A percentile compares a stretch with the other conserved stretches of the same genome.
Conservation (phyloP, 2,888 invertebrate genomes). For the Macaria liturata region DNA sequence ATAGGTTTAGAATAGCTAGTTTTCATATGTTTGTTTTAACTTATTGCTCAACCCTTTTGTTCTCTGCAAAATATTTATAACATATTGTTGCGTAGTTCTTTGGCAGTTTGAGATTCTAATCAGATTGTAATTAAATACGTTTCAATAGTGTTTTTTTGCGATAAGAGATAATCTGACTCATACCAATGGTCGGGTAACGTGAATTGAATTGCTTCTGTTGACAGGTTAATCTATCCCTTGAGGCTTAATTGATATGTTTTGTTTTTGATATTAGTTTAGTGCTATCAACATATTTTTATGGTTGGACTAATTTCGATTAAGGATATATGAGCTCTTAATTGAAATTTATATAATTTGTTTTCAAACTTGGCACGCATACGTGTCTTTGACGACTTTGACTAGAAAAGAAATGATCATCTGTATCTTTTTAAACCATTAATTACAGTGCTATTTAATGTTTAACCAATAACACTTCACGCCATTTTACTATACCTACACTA, state of each 20-base stretch:
- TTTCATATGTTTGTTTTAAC: background rate
- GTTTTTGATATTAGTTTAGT: background rate
- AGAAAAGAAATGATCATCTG: too few species aligned
- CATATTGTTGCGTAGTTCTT: conserved; percentile 5
- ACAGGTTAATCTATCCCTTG: conserved; percentile 16
- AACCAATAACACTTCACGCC: too few species aligned
- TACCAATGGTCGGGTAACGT: conserved; percentile 4
- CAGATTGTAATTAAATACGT: conserved; percentile 6
- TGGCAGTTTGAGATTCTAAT: conserved; percentile 5
- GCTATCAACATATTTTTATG: too few species aligned
- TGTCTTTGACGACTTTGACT: too few species aligned
- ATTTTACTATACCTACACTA: too few species aligned
- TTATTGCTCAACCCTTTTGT: conserved; percentile 6
- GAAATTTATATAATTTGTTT: too few species aligned
- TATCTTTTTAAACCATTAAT: too few species aligned
- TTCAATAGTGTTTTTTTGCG: conserved; percentile 7
- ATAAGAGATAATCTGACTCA: conserved; percentile 1
- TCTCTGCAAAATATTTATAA: conserved; percentile 25
- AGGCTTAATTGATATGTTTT: conserved; percentile 4
- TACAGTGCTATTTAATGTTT: too few species aligned
- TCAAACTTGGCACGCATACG: too few species aligned
- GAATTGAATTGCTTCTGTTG: conserved; percentile 13
- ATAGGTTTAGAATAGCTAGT: too few species aligned
- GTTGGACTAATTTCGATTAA: too few species aligned
- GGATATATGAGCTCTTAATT: too few species aligned